Conservation (phyloP, 2,113 vertebrate species). For the Myotis lucifugus region DNA sequence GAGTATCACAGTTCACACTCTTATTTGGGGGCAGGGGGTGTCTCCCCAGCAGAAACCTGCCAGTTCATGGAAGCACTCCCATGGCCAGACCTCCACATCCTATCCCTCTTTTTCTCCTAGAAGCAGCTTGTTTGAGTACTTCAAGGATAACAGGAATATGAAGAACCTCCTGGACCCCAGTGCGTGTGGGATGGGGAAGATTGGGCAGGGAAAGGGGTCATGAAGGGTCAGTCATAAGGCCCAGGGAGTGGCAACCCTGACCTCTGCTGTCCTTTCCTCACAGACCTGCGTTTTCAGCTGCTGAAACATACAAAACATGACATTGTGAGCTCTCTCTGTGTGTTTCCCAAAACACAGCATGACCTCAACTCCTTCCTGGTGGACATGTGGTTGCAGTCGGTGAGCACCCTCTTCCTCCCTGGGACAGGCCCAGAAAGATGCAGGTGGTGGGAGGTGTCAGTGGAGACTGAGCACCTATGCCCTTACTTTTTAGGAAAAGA, state of each 20-base stretch:
- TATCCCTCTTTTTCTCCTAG: slow-evolving; percentile 74
- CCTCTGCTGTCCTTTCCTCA: neutral
- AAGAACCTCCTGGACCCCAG: slow-evolving; percentile 88
- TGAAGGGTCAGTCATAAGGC: neutral
- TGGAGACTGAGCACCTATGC: no score
- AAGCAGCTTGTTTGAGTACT: slow-evolving; percentile 86
- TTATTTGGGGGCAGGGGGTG: fast-evolving
- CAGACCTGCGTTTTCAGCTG: slow-evolving; percentile 84
- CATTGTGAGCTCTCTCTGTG: slow-evolving; percentile 87
- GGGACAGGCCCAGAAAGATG: neutral
- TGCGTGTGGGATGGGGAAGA: slow-evolving; percentile 76
- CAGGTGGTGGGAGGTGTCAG: neutral
- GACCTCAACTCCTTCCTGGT: slow-evolving; percentile 87
- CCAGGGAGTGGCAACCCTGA: neutral
- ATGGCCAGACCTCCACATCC: no score
- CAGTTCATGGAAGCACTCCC: neutral
- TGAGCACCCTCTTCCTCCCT: slow-evolving; percentile 71
- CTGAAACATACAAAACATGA: slow-evolving; percentile 89
- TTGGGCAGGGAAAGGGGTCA: neutral
- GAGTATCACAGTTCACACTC: neutral
- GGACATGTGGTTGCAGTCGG: slow-evolving; percentile 87
- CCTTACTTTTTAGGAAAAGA: slow-evolving; percentile 82
- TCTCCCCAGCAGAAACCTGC: neutral
- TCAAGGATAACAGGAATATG: slow-evolving; percentile 90
- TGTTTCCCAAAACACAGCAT: slow-evolving; percentile 91